Evolutionary conservation across 2,113 vertebrate species (phyloP).

Genomic region (Poecile atricapillus): DNA sequence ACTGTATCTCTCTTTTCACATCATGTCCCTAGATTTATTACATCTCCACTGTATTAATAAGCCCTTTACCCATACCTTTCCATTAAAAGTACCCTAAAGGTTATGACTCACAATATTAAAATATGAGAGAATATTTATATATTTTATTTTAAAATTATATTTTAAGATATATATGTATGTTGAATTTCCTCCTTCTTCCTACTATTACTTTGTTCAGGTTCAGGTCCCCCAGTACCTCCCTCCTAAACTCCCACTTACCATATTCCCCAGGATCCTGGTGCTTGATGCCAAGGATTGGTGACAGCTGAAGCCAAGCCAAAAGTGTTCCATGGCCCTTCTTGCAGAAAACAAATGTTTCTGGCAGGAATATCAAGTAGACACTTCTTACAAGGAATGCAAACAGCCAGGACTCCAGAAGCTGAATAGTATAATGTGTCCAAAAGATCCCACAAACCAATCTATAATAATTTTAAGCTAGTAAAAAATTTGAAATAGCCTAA

Average conservation of each 20-base stretch:
- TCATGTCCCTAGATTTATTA: background rate
- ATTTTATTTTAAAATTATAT: background rate
- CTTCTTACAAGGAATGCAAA: background rate
- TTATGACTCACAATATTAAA: background rate
- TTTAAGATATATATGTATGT: background rate
- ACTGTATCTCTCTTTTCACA: background rate
- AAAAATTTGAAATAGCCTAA: background rate
- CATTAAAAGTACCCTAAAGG: background rate
- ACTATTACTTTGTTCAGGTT: background rate
- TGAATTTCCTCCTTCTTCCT: background rate
- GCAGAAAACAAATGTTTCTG: background rate
- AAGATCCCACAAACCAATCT: rapidly evolving
- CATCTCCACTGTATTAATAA: background rate
- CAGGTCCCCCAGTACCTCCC: background rate
- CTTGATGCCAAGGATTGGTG: background rate
- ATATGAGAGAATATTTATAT: background rate
- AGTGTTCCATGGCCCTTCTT: background rate
- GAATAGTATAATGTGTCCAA: background rate
- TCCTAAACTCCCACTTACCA: background rate
- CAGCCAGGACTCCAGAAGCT: background rate
- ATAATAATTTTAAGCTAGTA: background rate
- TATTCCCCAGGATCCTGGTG: background rate
- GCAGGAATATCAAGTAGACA: background rate
- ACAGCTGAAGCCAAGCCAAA: background rate
- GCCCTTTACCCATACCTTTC: background rate